Conservation (phyloP, 2,797 vertebrate species). For the Pipistrellus pygmaeus region DNA sequence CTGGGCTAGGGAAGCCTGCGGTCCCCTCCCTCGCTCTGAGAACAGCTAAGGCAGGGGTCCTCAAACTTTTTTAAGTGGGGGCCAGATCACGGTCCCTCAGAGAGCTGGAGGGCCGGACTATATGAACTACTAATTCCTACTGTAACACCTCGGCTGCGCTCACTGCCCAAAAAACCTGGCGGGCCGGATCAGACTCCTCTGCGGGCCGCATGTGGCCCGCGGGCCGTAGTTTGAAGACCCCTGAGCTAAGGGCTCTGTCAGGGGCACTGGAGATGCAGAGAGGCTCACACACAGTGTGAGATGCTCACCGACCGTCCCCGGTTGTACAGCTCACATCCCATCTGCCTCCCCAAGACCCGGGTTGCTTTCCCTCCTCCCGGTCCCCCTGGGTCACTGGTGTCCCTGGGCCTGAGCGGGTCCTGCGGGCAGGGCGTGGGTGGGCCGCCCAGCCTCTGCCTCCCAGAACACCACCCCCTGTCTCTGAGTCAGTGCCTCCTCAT, state of each 20-base stretch:
- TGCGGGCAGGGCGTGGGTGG: conserved; percentile 27
- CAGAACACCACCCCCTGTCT: conserved; percentile 54
- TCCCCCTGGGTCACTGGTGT: conserved; percentile 15
- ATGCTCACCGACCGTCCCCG: not conserved
- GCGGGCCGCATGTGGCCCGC: too few species aligned
- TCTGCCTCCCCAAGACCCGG: conserved; percentile 20
- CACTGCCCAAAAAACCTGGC: too few species aligned
- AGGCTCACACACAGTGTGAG: accelerated
- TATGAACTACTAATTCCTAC: too few species aligned
- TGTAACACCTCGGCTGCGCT: too few species aligned
- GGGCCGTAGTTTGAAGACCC: too few species aligned
- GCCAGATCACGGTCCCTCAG: too few species aligned
- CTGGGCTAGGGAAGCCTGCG: not conserved
- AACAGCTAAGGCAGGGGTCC: not conserved
- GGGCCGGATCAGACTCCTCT: too few species aligned
- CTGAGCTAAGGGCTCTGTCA: accelerated
- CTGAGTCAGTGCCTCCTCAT: conserved; percentile 81
- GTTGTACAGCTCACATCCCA: not conserved
- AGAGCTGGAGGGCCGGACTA: too few species aligned
- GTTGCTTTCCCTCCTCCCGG: conserved; percentile 17
- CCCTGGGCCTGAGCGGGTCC: not conserved
- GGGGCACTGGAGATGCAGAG: accelerated
- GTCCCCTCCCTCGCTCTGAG: accelerated
- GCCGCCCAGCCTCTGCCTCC: conserved; percentile 40
- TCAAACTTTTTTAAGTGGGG: too few species aligned